A percentile compares a stretch with the other conserved stretches of the same genome.
phyloP scores from a whole-genome alignment of 1,140 invertebrate species.

The Berghia stephanieae region DNA sequence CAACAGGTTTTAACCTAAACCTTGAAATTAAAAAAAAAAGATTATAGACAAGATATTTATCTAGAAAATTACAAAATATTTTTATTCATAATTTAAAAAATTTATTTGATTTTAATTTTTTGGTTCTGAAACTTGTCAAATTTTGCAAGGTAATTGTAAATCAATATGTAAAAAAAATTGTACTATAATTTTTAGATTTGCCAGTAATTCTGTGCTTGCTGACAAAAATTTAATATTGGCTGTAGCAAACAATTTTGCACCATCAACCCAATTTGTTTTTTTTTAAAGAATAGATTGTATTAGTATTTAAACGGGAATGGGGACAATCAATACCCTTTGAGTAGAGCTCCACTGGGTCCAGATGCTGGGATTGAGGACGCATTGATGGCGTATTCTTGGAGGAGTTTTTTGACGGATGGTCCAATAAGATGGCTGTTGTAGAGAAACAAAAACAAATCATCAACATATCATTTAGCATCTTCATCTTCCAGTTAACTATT shows the following conservation, averaged over 20 bases:
- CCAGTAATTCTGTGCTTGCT: too few relatives aligned
- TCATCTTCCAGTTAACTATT: not conserved
- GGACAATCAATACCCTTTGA: slow-evolving; percentile 70
- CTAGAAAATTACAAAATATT: not conserved
- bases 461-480: not conserved
- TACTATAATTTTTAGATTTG: too few relatives aligned
- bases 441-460: not conserved
- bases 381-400: slow-evolving; percentile 73
- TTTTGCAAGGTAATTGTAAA: too few relatives aligned
- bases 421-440: slow-evolving; percentile 61
- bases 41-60: not conserved
- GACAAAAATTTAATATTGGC: too few relatives aligned
- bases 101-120: too few relatives aligned
- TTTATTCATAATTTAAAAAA: not conserved
- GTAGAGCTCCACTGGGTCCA: slow-evolving; percentile 72
- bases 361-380: slow-evolving; percentile 68
- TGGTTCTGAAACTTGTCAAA: too few relatives aligned
- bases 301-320: not conserved
- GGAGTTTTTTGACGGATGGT: slow-evolving; percentile 73
- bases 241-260: too few relatives aligned
- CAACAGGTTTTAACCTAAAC: too few relatives aligned
- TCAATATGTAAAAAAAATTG: too few relatives aligned
- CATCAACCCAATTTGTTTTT: slow-evolving; percentile 14
- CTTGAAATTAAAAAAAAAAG: not conserved
- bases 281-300: not conserved